These are phyloP conservation scores for Apodemia zela DNA, from an alignment of 2,888 invertebrate genomes.

Conservation along the genomic window DNA sequence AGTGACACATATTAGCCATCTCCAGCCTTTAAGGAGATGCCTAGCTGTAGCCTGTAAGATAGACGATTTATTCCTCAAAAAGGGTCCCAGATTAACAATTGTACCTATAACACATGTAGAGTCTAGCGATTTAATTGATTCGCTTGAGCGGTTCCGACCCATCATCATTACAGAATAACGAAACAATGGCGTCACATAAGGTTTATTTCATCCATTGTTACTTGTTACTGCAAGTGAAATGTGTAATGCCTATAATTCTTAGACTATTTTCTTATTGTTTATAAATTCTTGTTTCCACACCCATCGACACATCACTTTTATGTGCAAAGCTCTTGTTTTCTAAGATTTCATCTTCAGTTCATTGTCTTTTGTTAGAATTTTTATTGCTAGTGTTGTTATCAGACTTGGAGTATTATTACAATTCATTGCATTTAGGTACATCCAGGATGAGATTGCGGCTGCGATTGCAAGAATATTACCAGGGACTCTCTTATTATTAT, in stretches of 20 bases:
- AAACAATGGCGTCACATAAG: constrained; percentile 13
- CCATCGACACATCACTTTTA: constrained; percentile 1
- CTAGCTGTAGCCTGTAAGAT: too few relatives aligned
- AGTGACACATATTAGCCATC: too few relatives aligned
- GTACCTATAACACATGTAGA: background rate
- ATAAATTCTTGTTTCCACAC: background rate
- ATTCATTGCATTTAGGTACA: too few relatives aligned
- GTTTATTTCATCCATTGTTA: constrained; percentile 9
- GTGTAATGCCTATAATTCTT: constrained; percentile 6
- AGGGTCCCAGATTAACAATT: too few relatives aligned
- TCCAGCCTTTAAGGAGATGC: too few relatives aligned
- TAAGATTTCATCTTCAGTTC: constrained; percentile 8
- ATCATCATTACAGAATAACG: background rate
- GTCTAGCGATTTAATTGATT: background rate
- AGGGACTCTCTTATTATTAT: too few relatives aligned
- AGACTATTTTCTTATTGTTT: constrained; percentile 5
- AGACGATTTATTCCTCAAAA: too few relatives aligned
- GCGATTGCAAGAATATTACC: too few relatives aligned
- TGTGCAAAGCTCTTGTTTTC: constrained; percentile 3
- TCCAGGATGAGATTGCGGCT: too few relatives aligned
- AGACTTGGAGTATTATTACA: too few relatives aligned
- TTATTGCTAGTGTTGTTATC: too few relatives aligned
- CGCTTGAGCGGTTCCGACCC: background rate
- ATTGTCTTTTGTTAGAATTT: background rate
- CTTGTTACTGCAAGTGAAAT: constrained; percentile 5